A percentile compares a stretch with the other conserved stretches of the same genome.
phyloP scores from a whole-genome alignment of 2,888 invertebrate genomes.

The Stratiomys singularior region DNA sequence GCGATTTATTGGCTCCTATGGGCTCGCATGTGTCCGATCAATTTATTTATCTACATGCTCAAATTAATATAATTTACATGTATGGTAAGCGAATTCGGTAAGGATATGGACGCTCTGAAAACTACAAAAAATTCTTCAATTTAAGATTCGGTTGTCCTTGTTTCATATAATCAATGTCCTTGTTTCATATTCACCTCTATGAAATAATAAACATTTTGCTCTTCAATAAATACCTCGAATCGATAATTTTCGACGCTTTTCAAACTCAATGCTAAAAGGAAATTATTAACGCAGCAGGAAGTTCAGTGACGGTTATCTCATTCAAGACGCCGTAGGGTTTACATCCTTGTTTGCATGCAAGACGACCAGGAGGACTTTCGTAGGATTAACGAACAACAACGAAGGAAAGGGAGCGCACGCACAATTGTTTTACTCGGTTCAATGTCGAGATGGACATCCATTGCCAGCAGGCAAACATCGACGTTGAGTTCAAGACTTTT shows the following conservation, averaged over 20 bases:
- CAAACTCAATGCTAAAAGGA: conserved; percentile 31
- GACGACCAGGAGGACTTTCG: neutral
- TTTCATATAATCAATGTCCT: too few species aligned
- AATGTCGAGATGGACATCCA: conserved; percentile 24
- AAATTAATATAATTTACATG: too few species aligned
- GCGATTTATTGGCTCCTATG: conserved; percentile 34
- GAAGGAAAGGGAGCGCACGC: conserved; percentile 8
- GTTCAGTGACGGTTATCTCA: conserved; percentile 39
- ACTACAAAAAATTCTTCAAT: too few species aligned
- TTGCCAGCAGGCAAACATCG: neutral
- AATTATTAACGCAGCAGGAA: conserved; percentile 44
- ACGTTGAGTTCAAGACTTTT: neutral
- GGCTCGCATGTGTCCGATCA: neutral
- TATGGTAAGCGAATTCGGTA: too few species aligned
- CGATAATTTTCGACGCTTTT: conserved; percentile 39
- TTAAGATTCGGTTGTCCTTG: too few species aligned
- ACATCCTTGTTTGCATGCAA: neutral
- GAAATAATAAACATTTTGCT: neutral
- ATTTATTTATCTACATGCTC: neutral
- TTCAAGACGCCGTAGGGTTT: conserved; percentile 37
- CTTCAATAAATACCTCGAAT: conserved; percentile 13
- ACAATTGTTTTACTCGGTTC: conserved; percentile 28
- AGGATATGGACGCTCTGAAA: too few species aligned
- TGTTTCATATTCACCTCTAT: neutral
- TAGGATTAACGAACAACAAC: neutral